These are phyloP conservation scores for Cephalopachus bancanus DNA, from an alignment of 2,797 vertebrate species.

Conservation along the genomic window DNA sequence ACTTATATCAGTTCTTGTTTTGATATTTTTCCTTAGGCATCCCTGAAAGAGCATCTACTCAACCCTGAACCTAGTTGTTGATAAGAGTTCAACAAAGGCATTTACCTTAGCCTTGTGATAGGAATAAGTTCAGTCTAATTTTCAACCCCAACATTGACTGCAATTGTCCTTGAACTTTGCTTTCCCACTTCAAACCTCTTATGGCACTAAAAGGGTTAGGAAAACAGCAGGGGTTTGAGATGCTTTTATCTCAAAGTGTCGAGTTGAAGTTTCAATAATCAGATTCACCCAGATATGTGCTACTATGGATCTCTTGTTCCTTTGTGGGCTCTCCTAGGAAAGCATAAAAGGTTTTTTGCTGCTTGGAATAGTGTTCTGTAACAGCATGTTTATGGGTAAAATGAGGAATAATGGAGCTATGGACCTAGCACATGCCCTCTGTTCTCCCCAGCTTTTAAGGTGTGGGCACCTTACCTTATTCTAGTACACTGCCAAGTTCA, in stretches of 20 bases:
- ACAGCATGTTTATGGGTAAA: not conserved
- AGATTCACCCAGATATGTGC: not conserved
- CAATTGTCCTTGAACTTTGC: slow-evolving; percentile 2
- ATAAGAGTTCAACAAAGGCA: not conserved
- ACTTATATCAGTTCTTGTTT: not conserved
- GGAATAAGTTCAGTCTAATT: not conserved
- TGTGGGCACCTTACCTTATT: not conserved
- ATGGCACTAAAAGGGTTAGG: not conserved
- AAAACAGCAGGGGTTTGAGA: not conserved
- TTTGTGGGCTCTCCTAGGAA: not conserved
- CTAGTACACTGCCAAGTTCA: not conserved
- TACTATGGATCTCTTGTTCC: not conserved
- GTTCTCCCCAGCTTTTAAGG: not conserved
- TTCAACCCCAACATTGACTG: not conserved
- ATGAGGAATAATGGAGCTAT: not conserved
- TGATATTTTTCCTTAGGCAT: not conserved
- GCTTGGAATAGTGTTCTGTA: not conserved
- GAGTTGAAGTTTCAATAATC: not conserved
- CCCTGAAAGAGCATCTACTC: not conserved
- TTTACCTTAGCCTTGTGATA: not conserved
- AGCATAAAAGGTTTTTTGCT: not conserved
- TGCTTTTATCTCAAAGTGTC: not conserved
- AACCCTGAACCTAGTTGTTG: not conserved
- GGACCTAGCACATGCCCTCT: not conserved
- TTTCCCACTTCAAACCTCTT: not conserved